Base-by-base conservation (phyloP, 2,113 vertebrate species). In the Euleptes europaea region DNA sequence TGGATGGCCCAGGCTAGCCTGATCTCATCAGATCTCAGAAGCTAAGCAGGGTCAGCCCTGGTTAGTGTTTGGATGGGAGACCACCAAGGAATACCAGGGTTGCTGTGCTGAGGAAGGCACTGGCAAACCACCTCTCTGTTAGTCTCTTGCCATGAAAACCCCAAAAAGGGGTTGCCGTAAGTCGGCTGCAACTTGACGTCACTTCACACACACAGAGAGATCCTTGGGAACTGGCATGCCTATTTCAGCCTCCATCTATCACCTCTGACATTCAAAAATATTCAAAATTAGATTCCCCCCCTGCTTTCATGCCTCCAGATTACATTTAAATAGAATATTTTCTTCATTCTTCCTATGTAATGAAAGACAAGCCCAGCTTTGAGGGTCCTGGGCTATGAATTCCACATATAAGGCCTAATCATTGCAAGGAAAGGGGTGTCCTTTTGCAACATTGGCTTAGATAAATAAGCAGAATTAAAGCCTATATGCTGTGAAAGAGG, bases 181-280 rank as follows among this genome's bases (percentile, higher is more conserved):
- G n/a, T n/a, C n/a, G n/a, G n/a, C n/a, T n/a, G n/a, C n/a, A n/a
- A n/a, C n/a, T n/a, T n/a, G n/a, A n/a, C n/a, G n/a, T n/a, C n/a
- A n/a, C n/a, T n/a, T n/a, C n/a, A n/a, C n/a, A n/a, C n/a, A n/a
- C n/a, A n/a, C n/a, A n/a, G n/a, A n/a, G n/a, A 49, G n/a, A 57
- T 75, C 84, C 76, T 85, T 89, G 84, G 84, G 44, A 92, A 92
- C 75, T 86, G 40, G 73, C 83, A 88, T 88, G 88, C 88, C 85
- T 92, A 86, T 83, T 87, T 92, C 86, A 92, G 57, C 81, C 49
- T 80, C 91, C 87, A 84, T 94, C 83, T 90, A 92, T 94, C 93
- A 93, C 49, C 82, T 89, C 51, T 94, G 93, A 92, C 88, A 86
- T 70, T 87, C 84, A 82, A 80, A 83, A 88, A 90, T 71, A 85